Evolutionary conservation across 2,797 vertebrate species (phyloP), one percentile per base, ranked within the genome.

Genomic region (Periparus ater): DNA sequence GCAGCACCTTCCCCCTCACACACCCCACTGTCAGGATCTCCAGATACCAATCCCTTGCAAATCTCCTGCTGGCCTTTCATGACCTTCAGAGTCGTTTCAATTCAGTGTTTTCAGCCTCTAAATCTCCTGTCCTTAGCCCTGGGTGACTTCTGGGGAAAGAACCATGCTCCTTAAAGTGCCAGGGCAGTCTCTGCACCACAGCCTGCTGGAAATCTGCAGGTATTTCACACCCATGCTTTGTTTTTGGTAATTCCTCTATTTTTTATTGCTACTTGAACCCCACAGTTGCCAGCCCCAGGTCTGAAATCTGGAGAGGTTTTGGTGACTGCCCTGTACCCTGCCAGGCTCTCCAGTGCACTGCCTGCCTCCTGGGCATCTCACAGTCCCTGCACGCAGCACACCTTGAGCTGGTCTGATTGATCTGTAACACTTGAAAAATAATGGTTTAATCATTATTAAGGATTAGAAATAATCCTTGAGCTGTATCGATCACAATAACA

Each of bases 381-480:
- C 80, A 97, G 81, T 97, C 95, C 83, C 60, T 71, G 94, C 97
- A 97, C 68, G 15, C 96, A 84, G 73, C 9, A 2, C 11, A 75
- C 97, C 97, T 67, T 60, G 95, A 96, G 97, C 94, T 86, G 96
- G 91, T 91, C 97, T 93, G 96, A 97, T 98, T 97, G 97, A 98
- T 98, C 96, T 96, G 93, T 96, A 96, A 94, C 96, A 96, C 96
- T 38, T 91, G 96, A 96, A 97, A 96, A 98, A 97, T 98, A 97
- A 98, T 96, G 95, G 93, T 96, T 97, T 98, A 96, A 97, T 98
- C 95, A 84, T 97, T 98, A 95, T 95, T 81, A 97, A 97, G 96
- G 97, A 97, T 98, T 98, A 97, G 95, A 97, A 97, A 96, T 98
- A 98, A 98, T 98, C 97, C 97, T 95, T 94, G 96, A 72, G 61